phyloP scores from a whole-genome alignment of 2,797 vertebrate species.

The Lagorchestes hirsutus region DNA sequence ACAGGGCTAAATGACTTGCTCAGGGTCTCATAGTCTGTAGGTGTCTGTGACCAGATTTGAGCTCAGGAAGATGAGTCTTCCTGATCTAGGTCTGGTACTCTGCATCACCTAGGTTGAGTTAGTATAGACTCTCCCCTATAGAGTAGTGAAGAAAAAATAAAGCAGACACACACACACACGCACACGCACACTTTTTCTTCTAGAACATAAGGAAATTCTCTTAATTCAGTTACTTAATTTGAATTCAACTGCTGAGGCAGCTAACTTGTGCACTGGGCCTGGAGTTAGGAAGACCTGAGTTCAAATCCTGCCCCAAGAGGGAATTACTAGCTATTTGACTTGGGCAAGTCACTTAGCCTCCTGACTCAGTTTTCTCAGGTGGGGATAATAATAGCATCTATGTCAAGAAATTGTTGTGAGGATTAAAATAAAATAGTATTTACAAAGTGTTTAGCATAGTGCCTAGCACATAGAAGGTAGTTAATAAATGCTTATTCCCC shows the following conservation, averaged over 20 bases:
- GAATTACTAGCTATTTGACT: background rate
- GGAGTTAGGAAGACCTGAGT: background rate
- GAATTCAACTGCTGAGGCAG: background rate
- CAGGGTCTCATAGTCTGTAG: no score
- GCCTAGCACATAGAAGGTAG: background rate
- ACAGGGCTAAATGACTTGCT: background rate
- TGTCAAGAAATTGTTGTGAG: background rate
- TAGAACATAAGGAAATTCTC: background rate
- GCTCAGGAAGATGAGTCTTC: background rate
- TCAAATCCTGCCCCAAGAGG: background rate
- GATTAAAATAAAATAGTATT: background rate
- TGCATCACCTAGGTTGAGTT: no score
- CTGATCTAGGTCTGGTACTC: background rate
- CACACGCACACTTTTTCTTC: background rate
- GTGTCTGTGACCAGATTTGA: no score
- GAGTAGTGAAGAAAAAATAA: no score
- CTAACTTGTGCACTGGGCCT: background rate
- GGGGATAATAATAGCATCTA: background rate
- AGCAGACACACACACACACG: background rate
- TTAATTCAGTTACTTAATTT: background rate
- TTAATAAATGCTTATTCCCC: background rate
- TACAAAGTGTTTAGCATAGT: background rate
- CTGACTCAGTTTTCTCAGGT: background rate
- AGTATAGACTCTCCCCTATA: no score
- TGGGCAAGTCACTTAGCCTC: background rate